Percentiles rank a stretch among this genome's conserved stretches.
Conservation (phyloP, 2,888 invertebrate genomes). For the Campoletis raptor region DNA sequence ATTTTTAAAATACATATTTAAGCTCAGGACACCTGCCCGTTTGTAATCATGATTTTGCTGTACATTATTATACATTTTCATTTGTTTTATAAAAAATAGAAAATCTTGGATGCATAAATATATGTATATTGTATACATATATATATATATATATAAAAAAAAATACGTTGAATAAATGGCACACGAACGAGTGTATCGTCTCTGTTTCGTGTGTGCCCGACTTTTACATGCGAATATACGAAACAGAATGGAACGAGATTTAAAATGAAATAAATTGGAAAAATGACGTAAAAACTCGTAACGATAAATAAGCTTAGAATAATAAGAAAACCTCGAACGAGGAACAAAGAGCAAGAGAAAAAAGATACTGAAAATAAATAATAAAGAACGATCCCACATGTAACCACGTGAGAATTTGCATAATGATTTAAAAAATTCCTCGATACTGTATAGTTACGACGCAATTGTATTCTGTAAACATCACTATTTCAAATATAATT, state of each 20-base stretch:
- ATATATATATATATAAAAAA: slow-evolving; percentile 15
- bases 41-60: slow-evolving; percentile 53
- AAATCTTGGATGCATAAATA: slow-evolving; percentile 24
- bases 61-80: slow-evolving; percentile 49
- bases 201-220: slow-evolving; percentile 55
- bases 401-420: slow-evolving; percentile 64
- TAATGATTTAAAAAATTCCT: slow-evolving; percentile 75
- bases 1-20: slow-evolving; percentile 28
- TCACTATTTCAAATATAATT: slow-evolving; percentile 80
- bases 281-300: slow-evolving; percentile 32
- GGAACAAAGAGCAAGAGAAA: slow-evolving; percentile 10
- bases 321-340: slow-evolving; percentile 16
- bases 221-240: slow-evolving; percentile 52
- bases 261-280: slow-evolving; percentile 16
- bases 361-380: slow-evolving; percentile 39
- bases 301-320: slow-evolving; percentile 36
- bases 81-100: slow-evolving; percentile 32
- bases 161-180: slow-evolving; percentile 20
- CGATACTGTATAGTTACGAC: slow-evolving; percentile 76
- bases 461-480: slow-evolving; percentile 81
- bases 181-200: slow-evolving; percentile 55
- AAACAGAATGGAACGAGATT: slow-evolving; percentile 1
- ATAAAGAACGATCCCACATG: slow-evolving; percentile 51
- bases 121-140: slow-evolving; percentile 30
- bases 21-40: slow-evolving; percentile 7